These are phyloP conservation scores for Spialia ferax DNA, from an alignment of 2,888 invertebrate species.

Conservation along the genomic window DNA sequence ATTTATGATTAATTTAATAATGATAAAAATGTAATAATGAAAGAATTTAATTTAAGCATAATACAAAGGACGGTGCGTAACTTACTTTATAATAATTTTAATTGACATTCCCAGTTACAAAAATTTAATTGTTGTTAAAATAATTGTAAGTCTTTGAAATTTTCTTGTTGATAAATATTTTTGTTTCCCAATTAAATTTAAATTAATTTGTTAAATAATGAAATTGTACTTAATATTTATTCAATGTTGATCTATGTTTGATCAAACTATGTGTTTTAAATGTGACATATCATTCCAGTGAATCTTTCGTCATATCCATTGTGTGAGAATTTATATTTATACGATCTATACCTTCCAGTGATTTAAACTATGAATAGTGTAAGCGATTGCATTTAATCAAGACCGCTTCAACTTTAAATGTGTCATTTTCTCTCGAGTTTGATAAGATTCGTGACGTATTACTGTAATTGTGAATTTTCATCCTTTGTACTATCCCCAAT, in stretches of 20 bases:
- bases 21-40: not conserved
- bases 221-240: slow-evolving; percentile 31
- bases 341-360: slow-evolving; percentile 44
- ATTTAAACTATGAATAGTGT: slow-evolving; percentile 30
- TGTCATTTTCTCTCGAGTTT: slow-evolving; percentile 11
- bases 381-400: slow-evolving; percentile 16
- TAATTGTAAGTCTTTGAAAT: slow-evolving; percentile 9
- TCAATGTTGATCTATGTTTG: slow-evolving; percentile 12
- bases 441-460: slow-evolving; percentile 7
- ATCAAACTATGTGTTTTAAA: slow-evolving; percentile 40
- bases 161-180: slow-evolving; percentile 3
- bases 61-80: not conserved
- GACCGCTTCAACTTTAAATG: slow-evolving; percentile 26
- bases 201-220: too few species aligned
- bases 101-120: not conserved
- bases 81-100: not conserved
- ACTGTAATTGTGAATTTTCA: slow-evolving; percentile 19
- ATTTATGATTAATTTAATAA: not conserved
- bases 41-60: not conserved
- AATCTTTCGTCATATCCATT: slow-evolving; percentile 66
- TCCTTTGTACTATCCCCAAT: not conserved
- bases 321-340: slow-evolving; percentile 67
- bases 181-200: not conserved
- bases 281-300: slow-evolving; percentile 74
- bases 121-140: slow-evolving; percentile 33